A percentile compares a stretch with the other conserved stretches of the same genome.
Conservation (phyloP, 2,888 invertebrate species). For the Apodemia mormo region DNA sequence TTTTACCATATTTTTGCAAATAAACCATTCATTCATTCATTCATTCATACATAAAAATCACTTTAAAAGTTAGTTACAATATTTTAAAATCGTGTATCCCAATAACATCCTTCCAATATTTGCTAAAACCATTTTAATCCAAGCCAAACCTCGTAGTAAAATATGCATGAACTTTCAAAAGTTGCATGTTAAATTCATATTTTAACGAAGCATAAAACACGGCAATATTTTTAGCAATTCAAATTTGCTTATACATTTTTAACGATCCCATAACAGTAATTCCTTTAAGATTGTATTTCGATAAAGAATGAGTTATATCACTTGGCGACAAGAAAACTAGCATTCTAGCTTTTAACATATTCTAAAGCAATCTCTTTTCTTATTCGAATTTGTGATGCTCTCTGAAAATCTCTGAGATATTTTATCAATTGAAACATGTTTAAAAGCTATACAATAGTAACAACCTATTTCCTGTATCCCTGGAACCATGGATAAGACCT, state of each 20-base stretch:
- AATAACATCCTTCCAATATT: conserved; percentile 1
- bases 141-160: neutral
- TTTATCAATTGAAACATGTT: too few relatives aligned
- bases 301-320: neutral
- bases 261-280: neutral
- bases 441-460: too few relatives aligned
- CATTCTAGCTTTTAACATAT: too few relatives aligned
- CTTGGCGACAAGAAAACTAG: too few relatives aligned
- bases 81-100: neutral
- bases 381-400: too few relatives aligned
- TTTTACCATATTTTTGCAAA: too few relatives aligned
- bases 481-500: too few relatives aligned
- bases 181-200: conserved; percentile 15
- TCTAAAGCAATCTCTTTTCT: too few relatives aligned
- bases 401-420: too few relatives aligned
- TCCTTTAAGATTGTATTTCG: neutral
- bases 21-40: too few relatives aligned
- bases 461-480: too few relatives aligned
- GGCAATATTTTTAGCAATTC: conserved; percentile 1
- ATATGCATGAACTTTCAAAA: conserved; percentile 7
- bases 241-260: conserved; percentile 15
- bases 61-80: neutral
- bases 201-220: conserved; percentile 11
- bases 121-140: conserved; percentile 11
- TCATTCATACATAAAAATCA: too few relatives aligned